phyloP scores from a whole-genome alignment of 2,888 invertebrate genomes.

The Spodoptera littoralis region DNA sequence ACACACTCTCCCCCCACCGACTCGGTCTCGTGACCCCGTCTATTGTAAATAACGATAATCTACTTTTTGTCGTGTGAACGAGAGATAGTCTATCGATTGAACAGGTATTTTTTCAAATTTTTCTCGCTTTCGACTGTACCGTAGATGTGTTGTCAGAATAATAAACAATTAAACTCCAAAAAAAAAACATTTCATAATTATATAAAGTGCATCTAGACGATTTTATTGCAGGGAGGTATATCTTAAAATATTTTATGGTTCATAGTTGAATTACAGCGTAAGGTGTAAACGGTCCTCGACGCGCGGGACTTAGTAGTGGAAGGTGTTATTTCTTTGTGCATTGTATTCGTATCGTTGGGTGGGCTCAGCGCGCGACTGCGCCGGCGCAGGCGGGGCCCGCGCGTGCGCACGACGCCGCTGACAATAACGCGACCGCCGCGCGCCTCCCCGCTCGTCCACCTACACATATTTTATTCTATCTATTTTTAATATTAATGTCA shows the following conservation, averaged over 20 bases:
- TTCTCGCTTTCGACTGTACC: slow-evolving; percentile 89
- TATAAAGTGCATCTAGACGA: slow-evolving; percentile 85
- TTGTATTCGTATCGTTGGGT: slow-evolving; percentile 58
- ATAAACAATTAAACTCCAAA: slow-evolving; percentile 85
- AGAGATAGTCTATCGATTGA: slow-evolving; percentile 87
- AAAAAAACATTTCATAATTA: slow-evolving; percentile 86
- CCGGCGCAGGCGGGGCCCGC: slow-evolving; percentile 39
- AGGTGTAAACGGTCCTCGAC: slow-evolving; percentile 80
- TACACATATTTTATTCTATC: slow-evolving; percentile 88
- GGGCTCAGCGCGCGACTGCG: slow-evolving; percentile 46
- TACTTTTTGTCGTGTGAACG: slow-evolving; percentile 88
- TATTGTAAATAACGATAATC: slow-evolving; percentile 88
- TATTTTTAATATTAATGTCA: slow-evolving; percentile 89
- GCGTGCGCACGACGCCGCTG: slow-evolving; percentile 63
- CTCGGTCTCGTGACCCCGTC: slow-evolving; percentile 71
- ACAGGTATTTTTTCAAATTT: slow-evolving; percentile 88
- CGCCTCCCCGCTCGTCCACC: slow-evolving; percentile 86
- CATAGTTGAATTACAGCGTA: slow-evolving; percentile 86
- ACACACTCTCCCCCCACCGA: slow-evolving; percentile 57
- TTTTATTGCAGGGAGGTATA: slow-evolving; percentile 87
- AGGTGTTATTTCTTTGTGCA: slow-evolving; percentile 66
- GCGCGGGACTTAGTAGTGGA: slow-evolving; percentile 77
- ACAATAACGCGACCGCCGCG: slow-evolving; percentile 78
- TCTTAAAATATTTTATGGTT: slow-evolving; percentile 87
- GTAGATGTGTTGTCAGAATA: slow-evolving; percentile 88